These are phyloP conservation scores for Calidris pugnax DNA, from an alignment of 2,113 vertebrate species.

Conservation along the genomic window DNA sequence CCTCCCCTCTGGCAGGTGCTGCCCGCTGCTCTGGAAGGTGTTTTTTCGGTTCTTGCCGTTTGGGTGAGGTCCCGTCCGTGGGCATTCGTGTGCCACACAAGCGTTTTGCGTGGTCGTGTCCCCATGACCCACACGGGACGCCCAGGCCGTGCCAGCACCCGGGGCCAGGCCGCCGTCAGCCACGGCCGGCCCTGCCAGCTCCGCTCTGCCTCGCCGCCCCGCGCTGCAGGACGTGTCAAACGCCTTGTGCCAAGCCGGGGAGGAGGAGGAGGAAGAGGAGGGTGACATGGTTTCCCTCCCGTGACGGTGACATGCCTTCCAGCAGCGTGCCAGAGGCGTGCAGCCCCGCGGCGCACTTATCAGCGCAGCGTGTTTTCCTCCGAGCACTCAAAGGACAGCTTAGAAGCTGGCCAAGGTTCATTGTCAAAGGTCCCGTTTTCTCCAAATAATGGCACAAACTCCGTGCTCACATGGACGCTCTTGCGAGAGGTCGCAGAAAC, in stretches of 20 bases:
- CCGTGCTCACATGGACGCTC: not conserved
- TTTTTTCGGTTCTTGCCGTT: accelerated
- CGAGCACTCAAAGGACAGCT: not conserved
- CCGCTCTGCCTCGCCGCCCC: not conserved
- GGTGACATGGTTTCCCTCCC: not conserved
- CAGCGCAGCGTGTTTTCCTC: not conserved
- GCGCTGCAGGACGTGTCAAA: not conserved
- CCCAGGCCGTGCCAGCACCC: not conserved
- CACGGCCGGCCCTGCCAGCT: not conserved
- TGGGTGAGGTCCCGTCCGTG: not conserved
- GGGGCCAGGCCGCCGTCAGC: not conserved
- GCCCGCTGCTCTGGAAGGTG: not conserved
- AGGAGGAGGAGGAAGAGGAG: constrained; percentile 29
- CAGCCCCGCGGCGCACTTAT: not conserved
- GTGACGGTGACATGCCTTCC: not conserved
- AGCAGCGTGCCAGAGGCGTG: not conserved
- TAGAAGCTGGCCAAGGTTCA: constrained; percentile 23
- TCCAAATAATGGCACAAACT: constrained; percentile 28
- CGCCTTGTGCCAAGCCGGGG: not conserved
- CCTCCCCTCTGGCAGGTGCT: not conserved
- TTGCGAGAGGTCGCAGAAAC: not conserved
- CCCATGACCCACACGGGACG: not conserved
- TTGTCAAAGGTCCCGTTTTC: constrained; percentile 21
- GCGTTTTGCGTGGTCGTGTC: not conserved
- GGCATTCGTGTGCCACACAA: not conserved